Base-by-base conservation (phyloP, 2,797 vertebrate species). In the Meriones psammophilus region DNA sequence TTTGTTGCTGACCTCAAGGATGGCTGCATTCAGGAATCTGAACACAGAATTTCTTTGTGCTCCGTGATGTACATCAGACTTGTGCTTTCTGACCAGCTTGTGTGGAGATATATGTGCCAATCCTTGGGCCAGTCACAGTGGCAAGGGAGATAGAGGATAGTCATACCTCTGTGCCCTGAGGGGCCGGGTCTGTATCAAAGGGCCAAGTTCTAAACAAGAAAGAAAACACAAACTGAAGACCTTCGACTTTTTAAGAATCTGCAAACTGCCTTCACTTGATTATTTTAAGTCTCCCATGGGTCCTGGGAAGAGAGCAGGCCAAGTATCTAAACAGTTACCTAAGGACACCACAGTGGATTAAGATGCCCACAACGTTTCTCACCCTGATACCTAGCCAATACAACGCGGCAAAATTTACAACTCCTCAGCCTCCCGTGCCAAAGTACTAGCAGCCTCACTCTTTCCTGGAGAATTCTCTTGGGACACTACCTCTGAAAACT, bases 31-130 rank as follows among this genome's bases (percentile, higher is more conserved):
- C 50, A 90, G 39, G 84, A 13, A 78, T 22, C 9, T 84, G 64
- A 76, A 92, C 50, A 71, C 28, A 8, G 28, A 30, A 79, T 68
- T 20, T 81, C 22, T 73, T 24, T 39, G n/a, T 74, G 42, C 42
- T 90, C 80, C 39, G 71, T 15, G 26, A 18, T 80, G 28, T 69
- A 18, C 56, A 58, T 58, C 56, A 58, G 56, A 58, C 10, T 78
- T 78, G 30, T 79, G 76, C 36, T 86, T 74, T 76, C 78, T 60
- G 68, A 64, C 14, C 54, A 95, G 85, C 39, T 88, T 91, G 42
- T 77, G 17, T 8, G 42, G n/a, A 50, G 17, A 33, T 5, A 15
- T 12, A 6, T 20, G 2, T 68, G 30, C 4, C 20, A n/a, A 68
- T 87, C 20, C 39, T 30, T 73, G 36, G n/a, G 15, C 58, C 46